Evolutionary conservation across 2,113 vertebrate species (phyloP), one percentile per base, ranked within the genome.

Genomic region (Nymphicus hollandicus): DNA sequence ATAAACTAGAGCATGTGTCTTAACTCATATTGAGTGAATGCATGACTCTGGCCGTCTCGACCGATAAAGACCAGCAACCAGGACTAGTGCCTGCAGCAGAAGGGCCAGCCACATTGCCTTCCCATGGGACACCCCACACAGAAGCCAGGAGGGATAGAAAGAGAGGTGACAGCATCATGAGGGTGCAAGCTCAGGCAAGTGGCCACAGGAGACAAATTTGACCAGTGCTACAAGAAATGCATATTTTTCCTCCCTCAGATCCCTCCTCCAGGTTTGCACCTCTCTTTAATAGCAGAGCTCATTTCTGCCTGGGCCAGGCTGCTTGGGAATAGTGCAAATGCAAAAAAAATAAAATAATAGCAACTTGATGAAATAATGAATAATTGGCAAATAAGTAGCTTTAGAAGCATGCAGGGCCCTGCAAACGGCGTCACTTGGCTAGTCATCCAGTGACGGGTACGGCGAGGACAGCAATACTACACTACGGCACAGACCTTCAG

Each of bases 111-210:
- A 37, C 0, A 0, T 14, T 28, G 41, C 41, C 33, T 11, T 90
- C 19, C 44, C 27, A 1, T 0, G 1, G 50, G 33, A 79, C 24
- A 9, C 11, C 25, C 68, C 2, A 0, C 0, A 2, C 23, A 37
- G 58, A 49, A 79, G 61, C 46, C n/a, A 50, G 50, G 31, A 29
- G 6, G 2, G 7, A 13, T 43, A 41, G 31, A 25, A 58, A 49
- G 27, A 70, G 25, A 71, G 20, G 66, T 27, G 71, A 10, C 41
- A 68, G 10, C 7, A 13, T 10, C 5, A 0, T 9, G 37, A 43
- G 10, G 28, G 37, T 17, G 28, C 55, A 28, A 80, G 43, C 25
- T 50, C 7, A 1, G 52, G 22, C 3, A 2, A 66, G 25, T 1
- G 13, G 43, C n/a, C 31, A 33, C 2, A 1, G 47, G 56, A 60